phyloP scores from a whole-genome alignment of 2,797 vertebrate genomes.

The Kryptopterus vitreolus region DNA sequence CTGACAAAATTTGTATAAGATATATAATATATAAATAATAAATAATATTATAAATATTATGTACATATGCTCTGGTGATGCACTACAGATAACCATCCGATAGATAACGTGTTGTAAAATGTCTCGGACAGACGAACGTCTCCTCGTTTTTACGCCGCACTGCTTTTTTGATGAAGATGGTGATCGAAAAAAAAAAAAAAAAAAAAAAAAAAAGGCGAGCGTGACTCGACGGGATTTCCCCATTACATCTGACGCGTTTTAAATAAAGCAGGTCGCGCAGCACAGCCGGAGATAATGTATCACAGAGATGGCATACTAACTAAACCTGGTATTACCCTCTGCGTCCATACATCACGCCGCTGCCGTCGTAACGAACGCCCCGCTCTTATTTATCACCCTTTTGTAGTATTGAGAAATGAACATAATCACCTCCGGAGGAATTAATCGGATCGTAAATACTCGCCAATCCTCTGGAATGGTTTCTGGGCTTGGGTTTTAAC shows the following conservation, averaged over 20 bases:
- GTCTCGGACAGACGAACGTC: no score
- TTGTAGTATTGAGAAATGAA: slow-evolving; percentile 70
- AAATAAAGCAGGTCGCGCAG: slow-evolving; percentile 61
- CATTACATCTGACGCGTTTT: slow-evolving; percentile 60
- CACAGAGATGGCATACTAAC: slow-evolving; percentile 64
- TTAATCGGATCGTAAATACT: slow-evolving; percentile 67
- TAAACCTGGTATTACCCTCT: slow-evolving; percentile 65
- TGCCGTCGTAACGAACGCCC: slow-evolving; percentile 72
- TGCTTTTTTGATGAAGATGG: slow-evolving; percentile 51
- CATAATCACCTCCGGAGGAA: slow-evolving; percentile 70
- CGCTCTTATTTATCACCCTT: slow-evolving; percentile 72
- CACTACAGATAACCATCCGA: no score
- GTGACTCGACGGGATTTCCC: slow-evolving; percentile 58
- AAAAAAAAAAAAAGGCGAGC: slow-evolving; percentile 43
- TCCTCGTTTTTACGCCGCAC: slow-evolving; percentile 45
- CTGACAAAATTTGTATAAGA: no score
- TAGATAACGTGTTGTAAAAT: no score
- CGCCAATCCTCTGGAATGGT: slow-evolving; percentile 48
- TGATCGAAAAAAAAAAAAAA: slow-evolving; percentile 47
- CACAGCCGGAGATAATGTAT: slow-evolving; percentile 62
- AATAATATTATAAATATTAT: no score
- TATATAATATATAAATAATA: no score
- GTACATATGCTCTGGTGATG: no score
- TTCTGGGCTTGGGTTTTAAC: slow-evolving; percentile 11
- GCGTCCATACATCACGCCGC: slow-evolving; percentile 70